These are phyloP conservation scores for Brachyrhaphis roseni DNA, from an alignment of 2,797 vertebrate species.

Conservation along the genomic window DNA sequence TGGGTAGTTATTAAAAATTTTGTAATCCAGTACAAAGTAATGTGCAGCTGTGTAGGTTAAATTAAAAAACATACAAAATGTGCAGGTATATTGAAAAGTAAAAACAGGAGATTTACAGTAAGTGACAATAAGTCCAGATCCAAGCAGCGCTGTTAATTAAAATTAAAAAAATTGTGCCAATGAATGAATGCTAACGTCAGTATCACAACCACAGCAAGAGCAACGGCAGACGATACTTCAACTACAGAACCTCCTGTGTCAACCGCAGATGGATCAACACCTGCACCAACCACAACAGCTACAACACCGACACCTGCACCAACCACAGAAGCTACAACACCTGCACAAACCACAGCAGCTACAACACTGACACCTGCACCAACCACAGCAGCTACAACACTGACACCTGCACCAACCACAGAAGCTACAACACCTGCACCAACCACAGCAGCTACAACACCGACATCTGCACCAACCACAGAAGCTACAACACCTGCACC, in stretches of 20 bases:
- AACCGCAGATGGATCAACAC: neutral
- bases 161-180: neutral
- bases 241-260: neutral
- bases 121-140: neutral
- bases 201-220: neutral
- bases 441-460: too few species aligned
- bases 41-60: neutral
- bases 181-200: neutral
- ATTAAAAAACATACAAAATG: neutral
- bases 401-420: too few species aligned
- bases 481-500: too few species aligned
- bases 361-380: too few species aligned
- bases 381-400: too few species aligned
- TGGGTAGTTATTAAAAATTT: neutral
- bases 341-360: too few species aligned
- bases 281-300: neutral
- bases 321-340: rapidly evolving
- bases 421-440: too few species aligned
- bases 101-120: neutral
- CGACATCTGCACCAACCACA: too few species aligned
- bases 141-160: neutral
- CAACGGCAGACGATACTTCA: too few species aligned
- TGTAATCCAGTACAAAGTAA: neutral
- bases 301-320: neutral
- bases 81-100: neutral